Percentiles rank a stretch among this genome's conserved stretches.
Conservation (phyloP, 2,888 invertebrate genomes). For the Polietes domitor region DNA sequence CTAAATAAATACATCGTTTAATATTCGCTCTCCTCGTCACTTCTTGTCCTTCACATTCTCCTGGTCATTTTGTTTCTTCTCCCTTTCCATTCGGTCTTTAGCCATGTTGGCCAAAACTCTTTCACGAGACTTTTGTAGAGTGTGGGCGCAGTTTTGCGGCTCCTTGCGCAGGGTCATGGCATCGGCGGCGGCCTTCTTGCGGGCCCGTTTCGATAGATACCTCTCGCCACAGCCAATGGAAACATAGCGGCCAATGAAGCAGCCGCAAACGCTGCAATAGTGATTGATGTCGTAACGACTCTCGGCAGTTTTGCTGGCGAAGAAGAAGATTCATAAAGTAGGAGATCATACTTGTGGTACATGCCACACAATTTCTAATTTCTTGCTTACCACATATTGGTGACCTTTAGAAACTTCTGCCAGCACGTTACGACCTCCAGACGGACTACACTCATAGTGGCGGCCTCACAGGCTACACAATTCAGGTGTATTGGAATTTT, state of each 20-base stretch:
- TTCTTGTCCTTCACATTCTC: slow-evolving; percentile 33
- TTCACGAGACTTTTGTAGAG: slow-evolving; percentile 72
- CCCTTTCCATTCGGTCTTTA: slow-evolving; percentile 65
- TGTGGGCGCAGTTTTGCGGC: slow-evolving; percentile 74
- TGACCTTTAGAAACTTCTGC: slow-evolving; percentile 72
- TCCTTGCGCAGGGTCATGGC: slow-evolving; percentile 72
- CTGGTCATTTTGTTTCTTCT: slow-evolving; percentile 15
- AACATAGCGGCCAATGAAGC: slow-evolving; percentile 77
- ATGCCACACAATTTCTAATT: neutral
- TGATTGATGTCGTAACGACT: slow-evolving; percentile 77
- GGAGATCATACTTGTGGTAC: neutral
- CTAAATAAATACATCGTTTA: neutral
- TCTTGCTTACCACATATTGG: slow-evolving; percentile 72
- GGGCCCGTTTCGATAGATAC: slow-evolving; percentile 73
- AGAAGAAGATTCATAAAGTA: neutral
- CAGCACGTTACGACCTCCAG: slow-evolving; percentile 75
- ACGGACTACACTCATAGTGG: slow-evolving; percentile 73
- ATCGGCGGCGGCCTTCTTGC: slow-evolving; percentile 72
- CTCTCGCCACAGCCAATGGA: slow-evolving; percentile 71
- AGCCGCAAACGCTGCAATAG: slow-evolving; percentile 78
- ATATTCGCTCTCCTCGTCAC: neutral
- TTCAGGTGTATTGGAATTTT: slow-evolving; percentile 73
- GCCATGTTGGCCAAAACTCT: slow-evolving; percentile 68
- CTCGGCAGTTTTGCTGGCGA: slow-evolving; percentile 73
- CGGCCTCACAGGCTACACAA: slow-evolving; percentile 76